Base-by-base conservation (phyloP, 2,888 invertebrate genomes). In the Brenthis hecate region DNA sequence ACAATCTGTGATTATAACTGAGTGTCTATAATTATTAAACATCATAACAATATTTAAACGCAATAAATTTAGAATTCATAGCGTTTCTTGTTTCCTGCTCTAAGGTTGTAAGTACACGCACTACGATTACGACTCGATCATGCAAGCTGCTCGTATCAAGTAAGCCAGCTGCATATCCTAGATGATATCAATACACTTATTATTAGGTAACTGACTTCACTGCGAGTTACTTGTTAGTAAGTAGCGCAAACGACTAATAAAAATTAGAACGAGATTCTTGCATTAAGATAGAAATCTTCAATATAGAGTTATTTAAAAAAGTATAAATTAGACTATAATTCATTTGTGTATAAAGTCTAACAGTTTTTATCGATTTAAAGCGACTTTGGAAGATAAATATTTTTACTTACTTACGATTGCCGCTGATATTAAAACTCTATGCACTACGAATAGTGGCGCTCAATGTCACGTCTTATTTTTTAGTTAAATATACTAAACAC, bases 171-270 rank as follows among this genome's bases (percentile, higher is more conserved):
- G 68, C 57, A 60, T 64, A 19, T 19, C 19, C 19, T 19, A 66
- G 73, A 71, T 71, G 66, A 73, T 72, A 76, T 74, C 74, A 73
- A 62, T 58, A 71, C 65, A 75, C 75, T 75, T 75, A 75, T 67
- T 76, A 73, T 76, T 73, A 71, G 66, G 65, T 71, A 71, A 68
- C 1, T 19, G 19, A 19, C 74, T 68, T 19, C 60, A 55, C 53
- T 60, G 56, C 55, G 63, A 71, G 68, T 65, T 73, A 69, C 70
- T 54, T 56, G 66, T 65, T 56, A 13, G 60, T 36, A 66, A 71
- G 68, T 56, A 53, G 68, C 68, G 55, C 61, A 53, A 61, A 61
- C 57, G 58, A 16, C 53, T 62, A 53, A 65, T 62, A 43, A 43
- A 43, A 43, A 43, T 71, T 64, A 56, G 60, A 63, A 69, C 69